phyloP scores from a whole-genome alignment of 1,140 invertebrate genomes.

The Pteromalus puparum region DNA sequence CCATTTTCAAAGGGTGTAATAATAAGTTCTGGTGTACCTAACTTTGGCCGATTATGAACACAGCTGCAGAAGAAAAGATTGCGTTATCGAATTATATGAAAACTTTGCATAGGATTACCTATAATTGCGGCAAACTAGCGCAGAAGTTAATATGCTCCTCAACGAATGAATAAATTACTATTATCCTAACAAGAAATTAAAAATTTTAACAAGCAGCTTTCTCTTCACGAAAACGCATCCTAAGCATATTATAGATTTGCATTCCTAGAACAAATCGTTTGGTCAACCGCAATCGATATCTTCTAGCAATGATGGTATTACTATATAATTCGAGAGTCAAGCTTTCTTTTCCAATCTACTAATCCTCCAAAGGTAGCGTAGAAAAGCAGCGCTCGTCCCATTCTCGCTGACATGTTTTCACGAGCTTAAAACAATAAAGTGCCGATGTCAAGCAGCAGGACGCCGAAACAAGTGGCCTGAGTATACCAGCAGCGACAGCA shows the following conservation, averaged over 20 bases:
- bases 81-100: neutral
- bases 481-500: neutral
- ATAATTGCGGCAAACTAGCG: neutral
- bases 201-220: neutral
- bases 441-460: neutral
- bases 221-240: no score
- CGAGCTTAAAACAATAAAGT: neutral
- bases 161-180: neutral
- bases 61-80: neutral
- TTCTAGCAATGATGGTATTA: neutral
- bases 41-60: neutral
- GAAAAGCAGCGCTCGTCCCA: no score
- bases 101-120: neutral
- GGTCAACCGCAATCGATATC: no score
- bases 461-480: neutral
- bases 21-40: neutral
- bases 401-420: neutral
- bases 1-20: neutral
- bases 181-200: neutral
- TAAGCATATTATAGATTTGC: neutral
- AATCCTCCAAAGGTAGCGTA: neutral
- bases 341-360: neutral
- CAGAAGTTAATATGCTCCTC: neutral
- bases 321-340: neutral
- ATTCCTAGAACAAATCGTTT: neutral